Evolutionary conservation across 2,797 vertebrate species (phyloP).

Genomic region (Gastrophryne carolinensis): DNA sequence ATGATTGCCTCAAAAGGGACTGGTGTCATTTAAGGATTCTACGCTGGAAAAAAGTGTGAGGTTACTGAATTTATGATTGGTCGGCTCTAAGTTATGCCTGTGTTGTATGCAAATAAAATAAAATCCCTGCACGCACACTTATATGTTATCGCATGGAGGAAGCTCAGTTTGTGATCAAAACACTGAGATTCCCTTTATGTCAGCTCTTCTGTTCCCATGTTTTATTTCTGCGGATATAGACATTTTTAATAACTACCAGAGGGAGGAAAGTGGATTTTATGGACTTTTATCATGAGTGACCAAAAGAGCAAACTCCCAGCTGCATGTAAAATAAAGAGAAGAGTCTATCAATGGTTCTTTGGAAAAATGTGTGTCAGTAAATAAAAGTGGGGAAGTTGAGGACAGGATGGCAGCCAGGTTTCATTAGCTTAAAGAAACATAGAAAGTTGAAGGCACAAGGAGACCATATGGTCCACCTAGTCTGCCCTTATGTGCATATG

Average conservation of each 20-base stretch:
- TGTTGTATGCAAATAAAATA: neutral
- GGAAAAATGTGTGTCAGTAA: neutral
- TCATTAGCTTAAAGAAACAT: too few relatives aligned
- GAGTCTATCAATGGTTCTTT: neutral
- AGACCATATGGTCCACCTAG: too few relatives aligned
- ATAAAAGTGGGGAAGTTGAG: too few relatives aligned
- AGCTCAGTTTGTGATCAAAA: neutral
- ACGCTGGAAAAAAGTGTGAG: neutral
- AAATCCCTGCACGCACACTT: neutral
- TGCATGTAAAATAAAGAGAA: neutral
- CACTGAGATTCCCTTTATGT: neutral
- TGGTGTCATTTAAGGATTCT: too few relatives aligned
- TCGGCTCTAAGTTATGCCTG: neutral
- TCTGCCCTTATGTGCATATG: too few relatives aligned
- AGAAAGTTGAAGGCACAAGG: too few relatives aligned
- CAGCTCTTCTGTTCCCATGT: neutral
- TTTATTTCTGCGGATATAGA: neutral
- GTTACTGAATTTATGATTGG: neutral
- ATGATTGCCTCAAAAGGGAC: too few relatives aligned
- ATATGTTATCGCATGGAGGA: neutral
- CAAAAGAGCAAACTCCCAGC: neutral
- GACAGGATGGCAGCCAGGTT: too few relatives aligned
- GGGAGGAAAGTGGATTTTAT: neutral
- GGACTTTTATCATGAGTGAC: neutral
- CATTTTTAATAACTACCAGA: neutral